A percentile compares a stretch with the other conserved stretches of the same genome.
Conservation (phyloP, 2,113 vertebrate species). For the Channa argus region DNA sequence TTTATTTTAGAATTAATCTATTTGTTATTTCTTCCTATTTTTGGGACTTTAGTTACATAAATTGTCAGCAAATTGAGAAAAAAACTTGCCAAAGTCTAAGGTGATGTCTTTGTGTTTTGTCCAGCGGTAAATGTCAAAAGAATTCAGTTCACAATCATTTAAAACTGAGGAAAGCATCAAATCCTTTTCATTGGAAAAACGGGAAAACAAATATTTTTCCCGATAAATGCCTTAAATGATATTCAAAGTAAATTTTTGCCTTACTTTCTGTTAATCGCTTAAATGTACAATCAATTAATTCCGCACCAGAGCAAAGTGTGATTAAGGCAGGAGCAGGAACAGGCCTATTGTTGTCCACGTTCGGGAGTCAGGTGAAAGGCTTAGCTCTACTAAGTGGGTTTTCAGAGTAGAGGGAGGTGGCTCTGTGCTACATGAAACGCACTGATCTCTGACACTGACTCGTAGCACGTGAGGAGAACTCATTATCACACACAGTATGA, state of each 20-base stretch:
- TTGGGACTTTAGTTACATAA: too few species aligned
- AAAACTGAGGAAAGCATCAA: background rate
- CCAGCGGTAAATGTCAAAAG: background rate
- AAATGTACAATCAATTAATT: background rate
- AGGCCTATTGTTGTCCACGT: background rate
- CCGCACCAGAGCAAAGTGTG: background rate
- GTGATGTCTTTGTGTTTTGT: too few species aligned
- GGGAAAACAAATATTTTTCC: background rate
- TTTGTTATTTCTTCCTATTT: too few species aligned
- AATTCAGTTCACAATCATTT: background rate
- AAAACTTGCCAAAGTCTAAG: too few species aligned
- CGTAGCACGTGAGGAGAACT: conserved; percentile 42
- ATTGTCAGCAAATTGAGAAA: too few species aligned
- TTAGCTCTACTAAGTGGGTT: conserved; percentile 59
- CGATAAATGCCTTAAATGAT: background rate
- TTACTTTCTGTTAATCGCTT: background rate
- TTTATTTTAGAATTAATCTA: too few species aligned
- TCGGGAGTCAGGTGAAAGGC: conserved; percentile 41
- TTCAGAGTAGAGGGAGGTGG: conserved; percentile 42
- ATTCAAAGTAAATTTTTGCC: background rate
- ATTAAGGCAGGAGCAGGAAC: background rate
- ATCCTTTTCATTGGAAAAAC: background rate
- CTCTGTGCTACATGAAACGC: conserved; percentile 33
- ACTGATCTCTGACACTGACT: conserved; percentile 41
- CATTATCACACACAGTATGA: conserved; percentile 51